phyloP scores from a whole-genome alignment of 2,888 invertebrate genomes.

The Drosophila suboccidentalis region DNA sequence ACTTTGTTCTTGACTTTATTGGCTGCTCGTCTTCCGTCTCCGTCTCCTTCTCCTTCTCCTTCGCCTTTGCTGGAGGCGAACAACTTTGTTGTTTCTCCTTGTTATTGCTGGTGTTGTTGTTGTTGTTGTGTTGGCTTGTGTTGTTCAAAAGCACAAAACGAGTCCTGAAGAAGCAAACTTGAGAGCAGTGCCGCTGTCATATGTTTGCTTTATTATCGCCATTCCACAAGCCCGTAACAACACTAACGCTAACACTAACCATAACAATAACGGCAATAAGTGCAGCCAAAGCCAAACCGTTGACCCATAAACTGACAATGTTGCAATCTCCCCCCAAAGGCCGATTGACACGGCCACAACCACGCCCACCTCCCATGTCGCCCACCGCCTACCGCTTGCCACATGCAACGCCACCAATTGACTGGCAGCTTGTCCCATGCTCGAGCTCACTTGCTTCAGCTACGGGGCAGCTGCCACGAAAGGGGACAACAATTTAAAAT shows the following conservation, averaged over 20 bases:
- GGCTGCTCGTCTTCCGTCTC: constrained; percentile 54
- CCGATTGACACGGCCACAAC: constrained; percentile 10
- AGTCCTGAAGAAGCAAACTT: constrained; percentile 10
- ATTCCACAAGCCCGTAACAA: constrained; percentile 62
- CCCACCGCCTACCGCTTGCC: neutral
- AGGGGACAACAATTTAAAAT: neutral
- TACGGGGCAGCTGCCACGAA: neutral
- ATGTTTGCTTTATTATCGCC: constrained; percentile 77
- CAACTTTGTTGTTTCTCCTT: constrained; percentile 46
- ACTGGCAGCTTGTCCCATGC: constrained; percentile 8
- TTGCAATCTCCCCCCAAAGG: constrained; percentile 47
- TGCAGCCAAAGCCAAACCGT: constrained; percentile 72
- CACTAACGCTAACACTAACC: constrained; percentile 61
- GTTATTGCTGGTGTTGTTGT: constrained; percentile 14
- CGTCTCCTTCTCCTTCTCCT: constrained; percentile 15
- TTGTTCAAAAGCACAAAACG: constrained; percentile 12
- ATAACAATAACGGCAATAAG: constrained; percentile 70
- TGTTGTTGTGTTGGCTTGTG: constrained; percentile 1
- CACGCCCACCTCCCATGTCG: neutral
- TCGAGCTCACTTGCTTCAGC: constrained; percentile 3
- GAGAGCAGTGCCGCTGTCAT: constrained; percentile 50
- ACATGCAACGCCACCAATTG: constrained; percentile 5
- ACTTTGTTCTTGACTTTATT: constrained; percentile 78
- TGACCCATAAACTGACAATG: constrained; percentile 76
- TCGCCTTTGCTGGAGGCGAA: constrained; percentile 46